phyloP scores from a whole-genome alignment of 2,888 invertebrate species.

The Ceriagrion tenellum region DNA sequence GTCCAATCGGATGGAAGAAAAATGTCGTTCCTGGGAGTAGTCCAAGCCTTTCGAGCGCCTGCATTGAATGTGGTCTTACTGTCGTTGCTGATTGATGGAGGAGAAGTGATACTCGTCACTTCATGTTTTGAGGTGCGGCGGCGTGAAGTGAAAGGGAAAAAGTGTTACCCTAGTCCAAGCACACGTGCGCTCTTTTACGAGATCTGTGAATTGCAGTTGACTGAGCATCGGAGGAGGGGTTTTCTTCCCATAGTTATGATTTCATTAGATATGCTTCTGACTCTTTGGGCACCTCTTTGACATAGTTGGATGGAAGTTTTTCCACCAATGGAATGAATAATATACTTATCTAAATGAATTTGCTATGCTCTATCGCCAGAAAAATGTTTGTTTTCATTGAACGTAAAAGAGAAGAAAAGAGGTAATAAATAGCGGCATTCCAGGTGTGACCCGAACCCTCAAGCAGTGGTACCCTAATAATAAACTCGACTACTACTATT shows the following conservation, averaged over 20 bases:
- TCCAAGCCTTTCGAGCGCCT: no score
- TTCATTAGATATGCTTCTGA: neutral
- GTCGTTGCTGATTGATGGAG: neutral
- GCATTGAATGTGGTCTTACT: neutral
- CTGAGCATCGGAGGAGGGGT: neutral
- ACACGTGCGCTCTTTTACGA: neutral
- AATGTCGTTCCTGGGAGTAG: no score
- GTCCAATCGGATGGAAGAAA: no score
- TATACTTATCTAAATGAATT: no score
- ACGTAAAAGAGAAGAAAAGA: no score
- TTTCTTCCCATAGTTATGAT: neutral
- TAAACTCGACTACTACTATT: no score
- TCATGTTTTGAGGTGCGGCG: neutral
- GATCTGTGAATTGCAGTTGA: neutral
- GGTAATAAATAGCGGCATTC: no score
- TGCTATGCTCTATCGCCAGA: no score
- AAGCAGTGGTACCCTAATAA: no score
- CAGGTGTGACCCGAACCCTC: no score
- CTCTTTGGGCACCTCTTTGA: neutral
- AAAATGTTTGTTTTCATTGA: no score
- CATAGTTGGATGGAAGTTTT: neutral
- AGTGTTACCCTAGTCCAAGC: neutral
- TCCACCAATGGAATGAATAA: neutral
- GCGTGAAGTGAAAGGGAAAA: neutral
- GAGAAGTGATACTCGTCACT: neutral